These are phyloP conservation scores for Parascotia fuliginaria DNA, from an alignment of 2,888 invertebrate genomes.

Conservation along the genomic window DNA sequence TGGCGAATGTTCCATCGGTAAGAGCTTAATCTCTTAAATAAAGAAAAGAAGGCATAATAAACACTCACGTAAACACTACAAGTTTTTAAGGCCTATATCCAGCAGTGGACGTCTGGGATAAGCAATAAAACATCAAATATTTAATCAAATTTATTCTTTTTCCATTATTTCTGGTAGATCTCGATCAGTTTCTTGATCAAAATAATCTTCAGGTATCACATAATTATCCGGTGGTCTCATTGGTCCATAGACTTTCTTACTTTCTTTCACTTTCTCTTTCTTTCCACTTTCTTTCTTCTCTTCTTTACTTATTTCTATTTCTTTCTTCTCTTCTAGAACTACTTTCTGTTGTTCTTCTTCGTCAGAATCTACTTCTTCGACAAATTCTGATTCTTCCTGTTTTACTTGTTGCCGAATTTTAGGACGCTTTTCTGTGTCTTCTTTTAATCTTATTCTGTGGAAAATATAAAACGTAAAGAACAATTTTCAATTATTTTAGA, in stretches of 20 bases:
- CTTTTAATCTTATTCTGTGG: slow-evolving; percentile 79
- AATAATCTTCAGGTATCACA: slow-evolving; percentile 76
- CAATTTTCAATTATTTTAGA: too few species aligned
- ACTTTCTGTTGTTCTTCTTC: slow-evolving; percentile 42
- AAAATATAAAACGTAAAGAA: too few species aligned
- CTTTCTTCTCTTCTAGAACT: slow-evolving; percentile 9
- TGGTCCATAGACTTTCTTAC: slow-evolving; percentile 71
- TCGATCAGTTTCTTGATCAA: slow-evolving; percentile 72
- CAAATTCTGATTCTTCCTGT: slow-evolving; percentile 74
- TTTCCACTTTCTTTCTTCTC: slow-evolving; percentile 44
- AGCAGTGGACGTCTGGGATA: too few species aligned
- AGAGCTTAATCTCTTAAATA: too few species aligned
- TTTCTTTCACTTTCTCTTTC: slow-evolving; percentile 10
- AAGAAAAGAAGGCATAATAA: too few species aligned
- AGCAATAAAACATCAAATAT: background rate
- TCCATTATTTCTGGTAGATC: slow-evolving; percentile 80
- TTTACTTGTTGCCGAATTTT: slow-evolving; percentile 52
- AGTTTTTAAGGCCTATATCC: too few species aligned
- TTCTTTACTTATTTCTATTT: slow-evolving; percentile 4
- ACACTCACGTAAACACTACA: too few species aligned
- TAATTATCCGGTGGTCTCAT: slow-evolving; percentile 81
- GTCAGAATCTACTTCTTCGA: slow-evolving; percentile 83
- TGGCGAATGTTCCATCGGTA: too few species aligned
- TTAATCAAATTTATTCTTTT: slow-evolving; percentile 43
- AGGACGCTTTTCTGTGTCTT: slow-evolving; percentile 64